Conservation (phyloP, 2,797 vertebrate genomes). For the Heterohyrax brucei region DNA sequence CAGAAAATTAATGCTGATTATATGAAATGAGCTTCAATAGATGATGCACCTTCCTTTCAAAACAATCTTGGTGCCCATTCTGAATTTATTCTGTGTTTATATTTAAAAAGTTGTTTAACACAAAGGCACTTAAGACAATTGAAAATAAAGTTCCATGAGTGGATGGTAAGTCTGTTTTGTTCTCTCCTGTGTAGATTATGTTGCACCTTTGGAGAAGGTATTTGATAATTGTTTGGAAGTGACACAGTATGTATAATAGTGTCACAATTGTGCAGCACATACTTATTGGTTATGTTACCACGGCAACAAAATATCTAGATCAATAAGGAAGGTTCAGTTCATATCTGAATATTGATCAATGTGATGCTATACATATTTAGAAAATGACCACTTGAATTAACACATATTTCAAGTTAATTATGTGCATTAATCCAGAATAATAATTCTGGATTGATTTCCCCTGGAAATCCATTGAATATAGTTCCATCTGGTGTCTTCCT, state of each 20-base stretch:
- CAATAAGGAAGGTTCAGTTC: background rate
- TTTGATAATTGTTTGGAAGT: slow-evolving; percentile 23
- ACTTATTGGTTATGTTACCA: background rate
- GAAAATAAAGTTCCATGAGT: slow-evolving; percentile 61
- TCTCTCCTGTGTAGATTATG: background rate
- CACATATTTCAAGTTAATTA: background rate
- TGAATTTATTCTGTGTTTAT: slow-evolving; percentile 62
- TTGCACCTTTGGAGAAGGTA: background rate
- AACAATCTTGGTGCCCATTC: slow-evolving; percentile 38
- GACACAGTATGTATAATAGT: background rate
- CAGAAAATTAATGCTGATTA: slow-evolving; percentile 54
- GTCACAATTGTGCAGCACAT: background rate
- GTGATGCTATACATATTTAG: background rate
- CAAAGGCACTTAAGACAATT: slow-evolving; percentile 59
- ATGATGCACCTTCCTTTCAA: slow-evolving; percentile 52
- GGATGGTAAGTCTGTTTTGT: slow-evolving; percentile 24
- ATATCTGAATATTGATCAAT: background rate
- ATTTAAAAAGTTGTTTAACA: slow-evolving; percentile 26
- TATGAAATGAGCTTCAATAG: slow-evolving; percentile 63
- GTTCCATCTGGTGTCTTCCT: background rate
- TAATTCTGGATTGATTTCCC: background rate
- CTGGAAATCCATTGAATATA: background rate
- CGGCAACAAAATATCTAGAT: background rate
- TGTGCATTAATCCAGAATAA: background rate
- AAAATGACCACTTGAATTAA: background rate